Evolutionary conservation across 2,113 vertebrate species (phyloP).

Genomic region (Tichodroma muraria): DNA sequence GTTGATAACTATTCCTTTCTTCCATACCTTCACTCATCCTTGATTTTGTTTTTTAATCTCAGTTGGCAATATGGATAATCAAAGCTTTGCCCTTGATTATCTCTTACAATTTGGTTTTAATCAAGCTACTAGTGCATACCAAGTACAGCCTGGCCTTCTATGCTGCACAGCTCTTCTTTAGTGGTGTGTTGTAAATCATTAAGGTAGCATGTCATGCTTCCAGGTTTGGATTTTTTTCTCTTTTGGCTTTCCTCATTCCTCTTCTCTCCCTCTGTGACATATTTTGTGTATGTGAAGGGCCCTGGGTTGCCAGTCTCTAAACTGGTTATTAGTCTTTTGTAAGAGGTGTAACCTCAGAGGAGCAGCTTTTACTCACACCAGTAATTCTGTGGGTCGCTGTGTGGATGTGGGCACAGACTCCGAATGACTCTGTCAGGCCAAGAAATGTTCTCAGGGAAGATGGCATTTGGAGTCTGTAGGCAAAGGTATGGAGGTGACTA

Average conservation of each 20-base stretch:
- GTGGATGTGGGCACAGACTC: not conserved
- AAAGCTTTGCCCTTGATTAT: constrained; percentile 26
- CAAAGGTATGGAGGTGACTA: not conserved
- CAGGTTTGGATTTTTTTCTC: not conserved
- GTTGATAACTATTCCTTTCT: not conserved
- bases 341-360: not conserved
- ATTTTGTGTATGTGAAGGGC: not conserved
- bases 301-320: not conserved
- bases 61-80: not conserved
- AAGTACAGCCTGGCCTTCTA: not conserved
- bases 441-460: not conserved
- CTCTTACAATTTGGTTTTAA: not conserved
- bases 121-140: not conserved
- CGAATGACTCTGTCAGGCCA: not conserved
- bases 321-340: not conserved
- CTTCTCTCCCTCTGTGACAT: not conserved
- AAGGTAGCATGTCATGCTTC: not conserved
- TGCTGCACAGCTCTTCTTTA: not conserved
- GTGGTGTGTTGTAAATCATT: not conserved
- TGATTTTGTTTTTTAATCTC: constrained; percentile 24
- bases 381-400: not conserved
- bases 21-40: not conserved
- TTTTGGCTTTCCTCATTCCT: not conserved
- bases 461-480: not conserved
- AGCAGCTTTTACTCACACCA: not conserved